Conservation (phyloP, 1,140 invertebrate genomes). For the Ditylenchus dipsaci region DNA sequence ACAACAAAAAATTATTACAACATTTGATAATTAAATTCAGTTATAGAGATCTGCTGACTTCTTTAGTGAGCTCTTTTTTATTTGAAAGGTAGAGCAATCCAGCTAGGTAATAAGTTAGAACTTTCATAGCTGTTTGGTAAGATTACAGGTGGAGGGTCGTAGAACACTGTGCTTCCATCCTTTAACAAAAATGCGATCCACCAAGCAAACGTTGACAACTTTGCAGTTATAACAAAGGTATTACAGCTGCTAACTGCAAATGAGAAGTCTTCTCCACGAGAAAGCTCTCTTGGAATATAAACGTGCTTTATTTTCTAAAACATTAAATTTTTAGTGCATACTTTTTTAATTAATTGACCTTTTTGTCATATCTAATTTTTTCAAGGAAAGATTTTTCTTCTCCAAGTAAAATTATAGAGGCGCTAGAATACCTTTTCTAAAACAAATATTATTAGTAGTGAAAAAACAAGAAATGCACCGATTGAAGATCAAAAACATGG, state of each 20-base stretch:
- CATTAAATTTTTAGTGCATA: not conserved
- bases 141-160: too few relatives aligned
- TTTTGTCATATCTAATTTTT: not conserved
- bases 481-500: not conserved
- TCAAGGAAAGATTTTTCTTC: not conserved
- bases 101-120: too few relatives aligned
- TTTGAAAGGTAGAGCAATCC: too few relatives aligned
- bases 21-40: too few relatives aligned
- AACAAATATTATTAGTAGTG: not conserved
- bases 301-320: not conserved
- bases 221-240: not conserved
- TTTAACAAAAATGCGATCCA: not conserved
- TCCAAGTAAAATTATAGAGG: not conserved
- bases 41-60: too few relatives aligned
- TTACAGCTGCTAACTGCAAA: not conserved
- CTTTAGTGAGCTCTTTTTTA: too few relatives aligned
- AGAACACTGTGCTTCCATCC: too few relatives aligned
- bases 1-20: too few relatives aligned
- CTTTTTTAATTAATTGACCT: too few relatives aligned
- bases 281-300: not conserved
- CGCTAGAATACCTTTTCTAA: not conserved
- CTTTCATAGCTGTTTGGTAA: too few relatives aligned
- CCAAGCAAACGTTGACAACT: not conserved
- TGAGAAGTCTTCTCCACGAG: not conserved
- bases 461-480: not conserved